Percentiles rank a stretch among this genome's conserved stretches.
phyloP scores from a whole-genome alignment of 92 coral and sea anemone species.

The Phymanthus crucifer region DNA sequence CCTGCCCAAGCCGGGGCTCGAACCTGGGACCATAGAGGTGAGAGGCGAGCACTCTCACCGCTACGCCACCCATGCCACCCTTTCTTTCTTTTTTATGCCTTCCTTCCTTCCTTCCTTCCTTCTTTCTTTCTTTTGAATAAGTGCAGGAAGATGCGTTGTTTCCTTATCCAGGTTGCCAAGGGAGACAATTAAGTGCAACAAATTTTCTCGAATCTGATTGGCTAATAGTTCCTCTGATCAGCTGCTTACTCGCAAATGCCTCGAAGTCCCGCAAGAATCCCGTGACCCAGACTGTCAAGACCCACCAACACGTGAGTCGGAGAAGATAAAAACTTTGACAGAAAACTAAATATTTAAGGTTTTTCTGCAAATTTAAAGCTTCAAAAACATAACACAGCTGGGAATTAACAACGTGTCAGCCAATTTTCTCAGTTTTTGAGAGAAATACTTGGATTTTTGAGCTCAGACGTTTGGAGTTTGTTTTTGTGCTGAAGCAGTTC shows the following conservation, averaged over 20 bases:
- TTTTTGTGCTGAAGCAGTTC: neutral
- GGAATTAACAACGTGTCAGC: neutral
- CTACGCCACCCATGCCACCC: no score
- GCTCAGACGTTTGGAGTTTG: neutral
- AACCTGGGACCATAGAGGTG: no score
- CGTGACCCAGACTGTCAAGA: neutral
- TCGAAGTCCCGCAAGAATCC: conserved; percentile 2
- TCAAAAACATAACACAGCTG: neutral
- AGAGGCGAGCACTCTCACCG: no score
- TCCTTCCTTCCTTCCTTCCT: no score
- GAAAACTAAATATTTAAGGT: neutral
- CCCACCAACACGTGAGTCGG: neutral
- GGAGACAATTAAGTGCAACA: no score
- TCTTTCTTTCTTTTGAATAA: no score
- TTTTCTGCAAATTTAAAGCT: neutral
- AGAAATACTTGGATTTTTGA: neutral
- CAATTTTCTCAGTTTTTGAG: neutral
- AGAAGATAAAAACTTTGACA: neutral
- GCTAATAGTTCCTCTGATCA: neutral
- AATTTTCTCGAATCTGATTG: no score
- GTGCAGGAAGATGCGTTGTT: no score
- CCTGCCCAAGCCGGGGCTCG: no score
- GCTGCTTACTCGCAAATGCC: neutral
- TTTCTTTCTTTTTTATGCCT: no score
- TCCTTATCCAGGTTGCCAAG: no score